Evolutionary conservation across 2,888 invertebrate genomes (phyloP).

Genomic region (Eristalis intricaria): DNA sequence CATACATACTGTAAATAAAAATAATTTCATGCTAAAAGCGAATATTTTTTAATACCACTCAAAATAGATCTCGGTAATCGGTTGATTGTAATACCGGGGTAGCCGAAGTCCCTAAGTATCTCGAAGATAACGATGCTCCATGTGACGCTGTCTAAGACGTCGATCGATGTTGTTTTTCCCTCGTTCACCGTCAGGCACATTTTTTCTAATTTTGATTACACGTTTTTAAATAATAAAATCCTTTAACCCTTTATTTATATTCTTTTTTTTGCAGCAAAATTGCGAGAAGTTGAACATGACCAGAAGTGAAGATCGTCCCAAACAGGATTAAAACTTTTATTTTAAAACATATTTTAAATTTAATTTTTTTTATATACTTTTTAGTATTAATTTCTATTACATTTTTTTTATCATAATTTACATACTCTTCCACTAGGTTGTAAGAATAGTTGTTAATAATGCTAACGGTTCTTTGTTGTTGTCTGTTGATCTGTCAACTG

Average conservation of each 20-base stretch:
- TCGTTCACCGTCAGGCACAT: too few relatives aligned
- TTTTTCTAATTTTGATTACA: too few relatives aligned
- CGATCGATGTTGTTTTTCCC: too few relatives aligned
- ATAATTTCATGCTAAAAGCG: too few relatives aligned
- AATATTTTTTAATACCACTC: too few relatives aligned
- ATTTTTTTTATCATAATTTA: slow-evolving; percentile 29
- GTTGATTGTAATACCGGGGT: too few relatives aligned
- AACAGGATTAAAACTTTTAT: not conserved
- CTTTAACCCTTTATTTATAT: not conserved
- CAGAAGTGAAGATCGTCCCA: slow-evolving; percentile 1
- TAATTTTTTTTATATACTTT: slow-evolving; percentile 10
- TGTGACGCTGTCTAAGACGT: too few relatives aligned
- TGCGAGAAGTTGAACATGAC: not conserved
- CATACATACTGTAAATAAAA: too few relatives aligned
- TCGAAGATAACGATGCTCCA: too few relatives aligned
- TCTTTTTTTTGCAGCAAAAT: slow-evolving; percentile 27
- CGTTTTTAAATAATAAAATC: not conserved
- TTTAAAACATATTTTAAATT: too few relatives aligned
- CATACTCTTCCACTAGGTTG: slow-evolving; percentile 41
- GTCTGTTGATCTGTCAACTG: not conserved
- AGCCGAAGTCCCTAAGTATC: too few relatives aligned
- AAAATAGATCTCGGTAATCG: too few relatives aligned
- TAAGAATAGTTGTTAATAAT: slow-evolving; percentile 26
- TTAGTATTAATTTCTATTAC: not conserved
- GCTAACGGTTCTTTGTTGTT: not conserved